Base-by-base conservation (phyloP, 2,113 vertebrate species). In the Oenanthe melanoleuca region DNA sequence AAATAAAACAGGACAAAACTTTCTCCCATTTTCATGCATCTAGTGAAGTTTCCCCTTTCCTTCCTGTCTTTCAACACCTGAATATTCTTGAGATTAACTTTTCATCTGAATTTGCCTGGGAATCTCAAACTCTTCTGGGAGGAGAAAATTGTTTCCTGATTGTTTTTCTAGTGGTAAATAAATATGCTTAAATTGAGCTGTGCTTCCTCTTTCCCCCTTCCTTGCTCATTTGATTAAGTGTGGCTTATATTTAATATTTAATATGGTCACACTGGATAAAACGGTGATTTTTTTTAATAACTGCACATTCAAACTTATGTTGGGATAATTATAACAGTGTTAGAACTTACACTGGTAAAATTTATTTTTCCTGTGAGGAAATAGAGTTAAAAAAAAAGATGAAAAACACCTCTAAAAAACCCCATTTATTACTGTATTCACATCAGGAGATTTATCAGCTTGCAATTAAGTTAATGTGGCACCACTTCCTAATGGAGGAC, bases 111-210 rank as follows among this genome's bases (percentile, higher is more conserved):
- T 93, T 89, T 86, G 38, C n/a, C 10, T 83, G 67, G 63, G 53
- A 92, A 93, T 96, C 77, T 94, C 77, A 71, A 49, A 60, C 34
- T 63, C 92, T 88, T 86, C 49, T 66, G 92, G 69, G 86, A 96
- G 78, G 57, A 53, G 56, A 78, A 94, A 88, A 84, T 78, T 40
- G 80, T 71, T 96, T 95, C 83, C 88, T 64, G 44, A 52, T 50
- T 59, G 34, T 53, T 88, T 89, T 93, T 80, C 44, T 84, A 83
- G 82, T 59, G 60, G 75, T 89, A 86, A 93, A 93, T 92, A 95
- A 93, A 71, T 88, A 85, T 8, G 26, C 19, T 93, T 59, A 80
- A 84, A 91, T 52, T 55, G 94, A 88, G 52, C 83, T 91, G 56
- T 77, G 66, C 59, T 97, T 96, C 91, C 80, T 94, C 64, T 92